Conservation (phyloP, 2,797 vertebrate species). For the Spea hammondii region DNA sequence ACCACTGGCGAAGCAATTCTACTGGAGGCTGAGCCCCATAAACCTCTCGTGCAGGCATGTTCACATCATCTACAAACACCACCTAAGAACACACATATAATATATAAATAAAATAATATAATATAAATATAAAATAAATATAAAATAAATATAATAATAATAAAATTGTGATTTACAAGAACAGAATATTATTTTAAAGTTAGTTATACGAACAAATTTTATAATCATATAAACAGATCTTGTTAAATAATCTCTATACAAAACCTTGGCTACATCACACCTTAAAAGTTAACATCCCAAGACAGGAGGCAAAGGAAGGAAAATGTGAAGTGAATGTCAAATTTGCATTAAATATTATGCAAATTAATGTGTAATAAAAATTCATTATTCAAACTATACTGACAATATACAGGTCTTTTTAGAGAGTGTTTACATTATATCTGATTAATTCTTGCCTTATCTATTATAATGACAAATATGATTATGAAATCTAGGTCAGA, state of each 20-base stretch:
- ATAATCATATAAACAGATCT: too few relatives aligned
- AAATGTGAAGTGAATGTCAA: neutral
- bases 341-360: neutral
- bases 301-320: neutral
- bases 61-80: slow-evolving; percentile 91
- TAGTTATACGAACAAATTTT: too few relatives aligned
- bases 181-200: too few relatives aligned
- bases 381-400: neutral
- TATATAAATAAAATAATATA: too few relatives aligned
- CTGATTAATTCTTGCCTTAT: neutral
- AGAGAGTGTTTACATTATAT: neutral
- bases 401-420: too few relatives aligned
- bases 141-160: too few relatives aligned
- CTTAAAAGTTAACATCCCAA: neutral
- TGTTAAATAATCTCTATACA: too few relatives aligned
- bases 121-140: too few relatives aligned
- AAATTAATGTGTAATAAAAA: neutral
- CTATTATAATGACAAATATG: neutral
- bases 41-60: slow-evolving; percentile 87
- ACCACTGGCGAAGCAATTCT: slow-evolving; percentile 88
- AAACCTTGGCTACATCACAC: neutral
- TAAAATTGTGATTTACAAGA: too few relatives aligned
- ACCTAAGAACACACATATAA: slow-evolving; percentile 66
- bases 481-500: neutral
- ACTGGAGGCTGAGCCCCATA: slow-evolving; percentile 90